Conservation (phyloP, 2,113 vertebrate species). For the Ginglymostoma cirratum region DNA sequence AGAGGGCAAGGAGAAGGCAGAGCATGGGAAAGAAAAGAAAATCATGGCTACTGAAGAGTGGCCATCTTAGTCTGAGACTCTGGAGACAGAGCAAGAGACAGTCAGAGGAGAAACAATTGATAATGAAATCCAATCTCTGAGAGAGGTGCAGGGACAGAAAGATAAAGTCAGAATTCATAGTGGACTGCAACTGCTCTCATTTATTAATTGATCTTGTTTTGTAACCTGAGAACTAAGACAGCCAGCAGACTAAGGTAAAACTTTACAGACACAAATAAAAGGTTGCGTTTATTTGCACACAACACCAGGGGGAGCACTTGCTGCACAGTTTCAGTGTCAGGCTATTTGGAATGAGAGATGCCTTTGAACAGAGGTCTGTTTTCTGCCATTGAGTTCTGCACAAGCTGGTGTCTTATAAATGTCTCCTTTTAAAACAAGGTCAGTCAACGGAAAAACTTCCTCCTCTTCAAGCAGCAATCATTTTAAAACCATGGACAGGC, state of each 20-base stretch:
- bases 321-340: no score
- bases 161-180: not conserved
- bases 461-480: no score
- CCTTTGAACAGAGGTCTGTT: no score
- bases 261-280: not conserved
- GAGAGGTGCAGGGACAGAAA: not conserved
- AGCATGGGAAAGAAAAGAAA: not conserved
- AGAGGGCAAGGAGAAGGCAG: not conserved
- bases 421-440: no score
- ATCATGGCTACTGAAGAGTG: not conserved
- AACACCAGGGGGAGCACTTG: no score
- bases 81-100: not conserved
- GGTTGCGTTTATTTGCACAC: no score
- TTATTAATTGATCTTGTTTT: not conserved
- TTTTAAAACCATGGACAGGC: no score
- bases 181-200: not conserved
- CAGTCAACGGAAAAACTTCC: no score
- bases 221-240: not conserved
- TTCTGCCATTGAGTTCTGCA: no score
- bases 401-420: no score
- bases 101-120: not conserved
- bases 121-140: not conserved
- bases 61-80: not conserved
- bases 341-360: no score
- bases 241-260: not conserved